These are phyloP conservation scores for Crotophaga sulcirostris DNA, from an alignment of 2,113 vertebrate genomes.

Conservation along the genomic window DNA sequence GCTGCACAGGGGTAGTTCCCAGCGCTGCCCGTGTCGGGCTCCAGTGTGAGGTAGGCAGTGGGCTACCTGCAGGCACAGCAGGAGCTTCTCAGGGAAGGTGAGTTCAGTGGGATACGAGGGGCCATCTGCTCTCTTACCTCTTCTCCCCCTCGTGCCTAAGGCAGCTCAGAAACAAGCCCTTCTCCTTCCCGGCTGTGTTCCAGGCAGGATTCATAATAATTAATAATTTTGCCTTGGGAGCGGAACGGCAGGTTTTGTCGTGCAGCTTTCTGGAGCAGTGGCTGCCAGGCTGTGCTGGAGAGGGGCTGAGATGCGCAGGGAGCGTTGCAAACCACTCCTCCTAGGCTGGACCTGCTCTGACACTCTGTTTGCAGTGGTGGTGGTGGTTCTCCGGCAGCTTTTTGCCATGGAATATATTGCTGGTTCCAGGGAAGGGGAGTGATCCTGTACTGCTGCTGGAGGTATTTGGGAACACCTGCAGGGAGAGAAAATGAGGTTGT, in stretches of 20 bases:
- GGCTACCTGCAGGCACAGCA: not conserved
- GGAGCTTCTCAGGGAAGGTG: not conserved
- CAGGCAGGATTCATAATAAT: too few relatives aligned
- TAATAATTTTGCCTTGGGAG: not conserved
- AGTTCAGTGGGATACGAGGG: not conserved
- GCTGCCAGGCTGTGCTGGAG: not conserved
- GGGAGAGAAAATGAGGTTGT: not conserved
- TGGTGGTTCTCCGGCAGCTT: not conserved
- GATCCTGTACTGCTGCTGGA: not conserved
- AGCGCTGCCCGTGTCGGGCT: not conserved
- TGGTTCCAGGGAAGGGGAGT: not conserved
- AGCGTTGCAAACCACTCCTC: conserved; percentile 46
- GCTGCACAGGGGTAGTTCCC: not conserved
- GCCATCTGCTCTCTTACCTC: not conserved
- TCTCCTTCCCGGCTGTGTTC: accelerated
- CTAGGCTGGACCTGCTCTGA: not conserved
- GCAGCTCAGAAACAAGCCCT: not conserved
- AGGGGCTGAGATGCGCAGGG: not conserved
- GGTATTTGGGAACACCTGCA: not conserved
- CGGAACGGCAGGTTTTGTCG: not conserved
- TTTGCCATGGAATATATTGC: not conserved
- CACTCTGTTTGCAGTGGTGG: not conserved
- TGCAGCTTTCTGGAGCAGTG: not conserved
- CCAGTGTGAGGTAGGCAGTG: not conserved
- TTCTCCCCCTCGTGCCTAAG: not conserved